Evolutionary conservation across 2,888 invertebrate genomes (phyloP).

Genomic region (Nemoura dubitans): DNA sequence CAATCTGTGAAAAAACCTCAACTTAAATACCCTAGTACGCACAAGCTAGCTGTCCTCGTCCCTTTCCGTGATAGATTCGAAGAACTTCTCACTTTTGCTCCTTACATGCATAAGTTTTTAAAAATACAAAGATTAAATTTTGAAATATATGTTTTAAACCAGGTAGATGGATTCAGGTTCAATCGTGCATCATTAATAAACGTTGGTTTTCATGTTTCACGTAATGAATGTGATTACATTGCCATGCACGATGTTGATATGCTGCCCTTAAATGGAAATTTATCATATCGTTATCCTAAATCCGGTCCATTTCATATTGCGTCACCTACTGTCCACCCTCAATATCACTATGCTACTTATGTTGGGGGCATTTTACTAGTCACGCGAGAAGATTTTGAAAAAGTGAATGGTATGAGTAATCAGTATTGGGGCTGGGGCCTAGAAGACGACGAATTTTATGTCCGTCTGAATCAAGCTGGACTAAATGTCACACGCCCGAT

Average conservation of each 20-base stretch:
- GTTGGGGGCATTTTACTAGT: conserved; percentile 96
- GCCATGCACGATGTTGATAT: conserved; percentile 99
- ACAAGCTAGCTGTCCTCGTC: conserved; percentile 86
- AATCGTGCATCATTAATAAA: conserved; percentile 97
- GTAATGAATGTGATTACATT: conserved; percentile 86
- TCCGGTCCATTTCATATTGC: conserved; percentile 87
- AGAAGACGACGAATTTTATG: conserved; percentile 98
- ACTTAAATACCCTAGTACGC: neutral
- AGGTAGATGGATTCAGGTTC: conserved; percentile 87
- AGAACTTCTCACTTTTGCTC: conserved; percentile 91
- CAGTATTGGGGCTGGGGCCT: conserved; percentile 99
- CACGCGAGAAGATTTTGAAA: conserved; percentile 79
- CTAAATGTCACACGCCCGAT: conserved; percentile 77
- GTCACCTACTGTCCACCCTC: conserved; percentile 92
- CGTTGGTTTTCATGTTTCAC: conserved; percentile 84
- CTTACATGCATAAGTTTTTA: conserved; percentile 87
- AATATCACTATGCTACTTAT: conserved; percentile 93
- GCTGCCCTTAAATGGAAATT: conserved; percentile 85
- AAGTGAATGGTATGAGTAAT: conserved; percentile 95
- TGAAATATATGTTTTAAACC: conserved; percentile 91
- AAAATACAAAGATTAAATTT: conserved; percentile 80
- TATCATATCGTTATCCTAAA: conserved; percentile 72
- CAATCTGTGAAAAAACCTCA: conserved; percentile 15
- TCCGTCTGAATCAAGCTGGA: conserved; percentile 86
- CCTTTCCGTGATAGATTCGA: conserved; percentile 97